Conservation (phyloP, 2,113 vertebrate species). For the Seriola quinqueradiata region DNA sequence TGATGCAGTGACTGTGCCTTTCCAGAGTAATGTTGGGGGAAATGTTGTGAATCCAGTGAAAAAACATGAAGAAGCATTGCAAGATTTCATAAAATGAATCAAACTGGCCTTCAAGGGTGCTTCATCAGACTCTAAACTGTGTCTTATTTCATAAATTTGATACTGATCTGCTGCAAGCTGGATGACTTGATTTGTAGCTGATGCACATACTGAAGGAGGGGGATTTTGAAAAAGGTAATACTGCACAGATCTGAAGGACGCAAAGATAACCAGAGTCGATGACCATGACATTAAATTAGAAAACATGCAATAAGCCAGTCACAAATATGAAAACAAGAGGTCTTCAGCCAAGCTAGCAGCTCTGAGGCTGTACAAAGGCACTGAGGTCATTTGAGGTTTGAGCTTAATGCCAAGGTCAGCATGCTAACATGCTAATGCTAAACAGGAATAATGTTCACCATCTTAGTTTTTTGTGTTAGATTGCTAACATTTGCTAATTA, state of each 20-base stretch:
- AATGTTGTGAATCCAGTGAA: slow-evolving; percentile 34
- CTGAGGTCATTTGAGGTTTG: neutral
- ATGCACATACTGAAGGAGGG: neutral
- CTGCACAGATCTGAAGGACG: slow-evolving; percentile 5
- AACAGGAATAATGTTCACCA: neutral
- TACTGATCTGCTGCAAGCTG: slow-evolving; percentile 2
- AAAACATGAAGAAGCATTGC: slow-evolving; percentile 7
- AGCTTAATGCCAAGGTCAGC: neutral
- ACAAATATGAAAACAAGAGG: neutral
- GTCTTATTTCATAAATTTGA: slow-evolving; percentile 7
- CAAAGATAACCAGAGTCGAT: neutral
- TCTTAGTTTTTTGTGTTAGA: too few species aligned
- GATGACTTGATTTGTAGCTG: neutral
- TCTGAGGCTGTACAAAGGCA: neutral
- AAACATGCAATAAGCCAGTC: neutral
- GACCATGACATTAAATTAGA: neutral
- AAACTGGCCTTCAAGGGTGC: neutral
- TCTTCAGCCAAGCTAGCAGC: neutral
- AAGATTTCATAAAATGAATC: slow-evolving; percentile 11
- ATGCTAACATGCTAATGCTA: neutral
- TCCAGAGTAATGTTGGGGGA: slow-evolving; percentile 1
- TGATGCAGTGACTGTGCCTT: slow-evolving; percentile 13
- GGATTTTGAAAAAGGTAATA: neutral
- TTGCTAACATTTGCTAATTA: too few species aligned
- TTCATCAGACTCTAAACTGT: slow-evolving; percentile 24